Evolutionary conservation across 2,888 invertebrate genomes (phyloP).

Genomic region (Lapara coniferarum): DNA sequence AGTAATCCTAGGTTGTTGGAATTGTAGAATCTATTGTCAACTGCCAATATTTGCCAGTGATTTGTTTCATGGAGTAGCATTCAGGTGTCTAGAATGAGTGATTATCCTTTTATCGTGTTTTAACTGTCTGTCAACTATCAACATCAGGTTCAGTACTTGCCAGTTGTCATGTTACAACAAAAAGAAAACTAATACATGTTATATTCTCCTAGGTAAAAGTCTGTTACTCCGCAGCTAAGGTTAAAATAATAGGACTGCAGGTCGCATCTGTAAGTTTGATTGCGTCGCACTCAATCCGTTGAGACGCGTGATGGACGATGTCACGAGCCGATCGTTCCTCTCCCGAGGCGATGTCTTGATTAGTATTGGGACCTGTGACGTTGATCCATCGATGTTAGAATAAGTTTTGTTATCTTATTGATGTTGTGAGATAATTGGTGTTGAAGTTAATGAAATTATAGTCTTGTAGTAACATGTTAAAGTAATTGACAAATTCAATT

Average conservation of each 20-base stretch:
- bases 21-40: too few species aligned
- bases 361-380: constrained; percentile 23
- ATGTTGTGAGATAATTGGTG: constrained; percentile 26
- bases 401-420: constrained; percentile 23
- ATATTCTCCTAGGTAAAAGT: neutral
- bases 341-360: constrained; percentile 28
- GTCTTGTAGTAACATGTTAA: too few species aligned
- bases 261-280: constrained; percentile 81
- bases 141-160: too few species aligned
- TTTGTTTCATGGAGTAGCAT: too few species aligned
- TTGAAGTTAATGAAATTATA: neutral
- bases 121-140: too few species aligned
- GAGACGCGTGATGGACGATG: constrained; percentile 23
- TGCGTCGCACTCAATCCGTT: constrained; percentile 47
- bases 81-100: too few species aligned
- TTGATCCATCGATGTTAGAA: constrained; percentile 20
- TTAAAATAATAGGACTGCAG: constrained; percentile 36
- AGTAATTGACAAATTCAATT: too few species aligned
- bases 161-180: too few species aligned
- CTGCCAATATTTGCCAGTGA: too few species aligned
- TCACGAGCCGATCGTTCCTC: constrained; percentile 31
- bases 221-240: neutral
- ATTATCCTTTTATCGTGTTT: too few species aligned
- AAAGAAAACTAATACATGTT: neutral
- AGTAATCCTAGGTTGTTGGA: too few species aligned